These are phyloP conservation scores for Characodon lateralis DNA, from an alignment of 2,797 vertebrate genomes.

Conservation along the genomic window DNA sequence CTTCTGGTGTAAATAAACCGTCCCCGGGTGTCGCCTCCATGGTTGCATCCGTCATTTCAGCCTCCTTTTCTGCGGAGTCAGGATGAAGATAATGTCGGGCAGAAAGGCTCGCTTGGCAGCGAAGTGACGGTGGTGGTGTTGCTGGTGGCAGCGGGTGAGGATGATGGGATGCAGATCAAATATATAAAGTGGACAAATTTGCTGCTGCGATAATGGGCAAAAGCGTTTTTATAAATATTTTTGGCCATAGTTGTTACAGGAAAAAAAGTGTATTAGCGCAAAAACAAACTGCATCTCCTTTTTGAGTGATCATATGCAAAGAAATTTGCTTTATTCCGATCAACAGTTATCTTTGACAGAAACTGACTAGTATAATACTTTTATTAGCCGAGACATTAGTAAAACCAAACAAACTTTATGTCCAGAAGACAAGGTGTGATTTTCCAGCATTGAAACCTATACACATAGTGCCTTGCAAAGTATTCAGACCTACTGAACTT, in stretches of 20 bases:
- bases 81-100: constrained; percentile 78
- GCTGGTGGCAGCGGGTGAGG: constrained; percentile 65
- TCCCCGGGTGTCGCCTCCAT: constrained; percentile 66
- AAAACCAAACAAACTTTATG: neutral
- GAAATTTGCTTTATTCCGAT: constrained; percentile 20
- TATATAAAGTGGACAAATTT: constrained; percentile 38
- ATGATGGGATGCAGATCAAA: constrained; percentile 52
- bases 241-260: neutral
- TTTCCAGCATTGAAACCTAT: neutral
- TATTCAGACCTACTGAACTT: neutral
- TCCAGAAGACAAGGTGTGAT: neutral
- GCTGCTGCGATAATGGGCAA: constrained; percentile 10
- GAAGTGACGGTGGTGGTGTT: constrained; percentile 71
- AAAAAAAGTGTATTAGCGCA: constrained; percentile 5
- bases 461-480: neutral
- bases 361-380: neutral
- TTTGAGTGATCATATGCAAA: constrained; percentile 11
- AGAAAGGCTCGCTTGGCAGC: constrained; percentile 71
- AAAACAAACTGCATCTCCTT: constrained; percentile 14
- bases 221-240: neutral
- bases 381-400: neutral
- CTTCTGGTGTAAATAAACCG: constrained; percentile 66
- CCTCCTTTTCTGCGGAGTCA: constrained; percentile 74
- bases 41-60: constrained; percentile 74
- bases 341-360: constrained; percentile 10